Evolutionary conservation across 1,140 invertebrate species (phyloP).

Genomic region (Cotesia chilonis): DNA sequence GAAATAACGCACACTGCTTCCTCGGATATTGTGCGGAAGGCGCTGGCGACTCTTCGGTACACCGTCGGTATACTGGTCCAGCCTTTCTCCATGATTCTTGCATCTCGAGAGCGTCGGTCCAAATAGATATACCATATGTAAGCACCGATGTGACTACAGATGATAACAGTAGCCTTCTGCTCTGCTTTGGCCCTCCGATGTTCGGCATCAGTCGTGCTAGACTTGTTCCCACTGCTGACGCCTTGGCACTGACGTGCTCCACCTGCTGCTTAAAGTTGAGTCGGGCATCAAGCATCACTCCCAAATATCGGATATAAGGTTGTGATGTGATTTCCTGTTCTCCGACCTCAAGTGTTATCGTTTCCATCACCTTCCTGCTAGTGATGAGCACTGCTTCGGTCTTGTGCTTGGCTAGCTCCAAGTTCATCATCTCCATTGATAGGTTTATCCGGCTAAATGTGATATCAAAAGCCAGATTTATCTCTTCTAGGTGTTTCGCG

Average conservation of each 20-base stretch:
- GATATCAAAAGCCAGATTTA: neutral
- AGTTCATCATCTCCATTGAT: slow-evolving; percentile 19
- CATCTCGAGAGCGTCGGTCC: slow-evolving; percentile 15
- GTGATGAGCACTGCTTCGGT: slow-evolving; percentile 31
- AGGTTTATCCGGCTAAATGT: neutral
- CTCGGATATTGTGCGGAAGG: slow-evolving; percentile 40
- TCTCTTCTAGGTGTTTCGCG: slow-evolving; percentile 8
- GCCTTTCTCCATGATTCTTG: slow-evolving; percentile 26
- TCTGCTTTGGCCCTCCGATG: neutral
- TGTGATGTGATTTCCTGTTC: slow-evolving; percentile 26
- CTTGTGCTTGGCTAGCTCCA: slow-evolving; percentile 23
- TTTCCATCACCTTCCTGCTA: slow-evolving; percentile 15
- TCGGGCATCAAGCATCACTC: slow-evolving; percentile 33
- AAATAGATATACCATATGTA: slow-evolving; percentile 17
- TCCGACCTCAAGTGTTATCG: slow-evolving; percentile 19
- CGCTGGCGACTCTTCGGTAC: slow-evolving; percentile 17
- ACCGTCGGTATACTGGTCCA: slow-evolving; percentile 20
- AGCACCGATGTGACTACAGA: no score
- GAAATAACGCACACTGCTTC: slow-evolving; percentile 38
- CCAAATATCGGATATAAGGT: slow-evolving; percentile 33
- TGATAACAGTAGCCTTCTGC: no score
- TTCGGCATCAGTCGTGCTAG: slow-evolving; percentile 26
- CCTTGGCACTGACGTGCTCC: slow-evolving; percentile 21
- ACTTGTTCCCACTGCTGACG: slow-evolving; percentile 19
- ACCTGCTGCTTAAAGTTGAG: slow-evolving; percentile 31